phyloP scores from a whole-genome alignment of 2,888 invertebrate species.

The Cyrtodaria siliqua region DNA sequence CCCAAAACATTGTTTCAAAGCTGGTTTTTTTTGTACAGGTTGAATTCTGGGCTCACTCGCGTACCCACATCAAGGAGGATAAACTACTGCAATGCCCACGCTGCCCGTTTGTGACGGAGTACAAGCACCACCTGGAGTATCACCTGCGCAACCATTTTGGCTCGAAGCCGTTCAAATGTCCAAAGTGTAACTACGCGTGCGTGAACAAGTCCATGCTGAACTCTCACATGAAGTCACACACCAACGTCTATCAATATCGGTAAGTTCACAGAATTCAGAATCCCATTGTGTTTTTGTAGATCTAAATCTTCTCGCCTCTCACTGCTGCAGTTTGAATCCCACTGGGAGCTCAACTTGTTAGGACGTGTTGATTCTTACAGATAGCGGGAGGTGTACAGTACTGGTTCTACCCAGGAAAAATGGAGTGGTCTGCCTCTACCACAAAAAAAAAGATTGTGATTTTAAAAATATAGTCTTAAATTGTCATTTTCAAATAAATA shows the following conservation, averaged over 20 bases:
- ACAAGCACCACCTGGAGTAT: conserved; percentile 99
- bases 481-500: no score
- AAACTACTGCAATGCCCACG: conserved; percentile 95
- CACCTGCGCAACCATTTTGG: conserved; percentile 97
- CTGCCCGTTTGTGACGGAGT: conserved; percentile 99
- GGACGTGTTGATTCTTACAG: no score
- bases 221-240: conserved; percentile 98
- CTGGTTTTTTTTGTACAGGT: no score
- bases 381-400: no score
- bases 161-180: conserved; percentile 97
- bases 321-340: no score
- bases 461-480: no score
- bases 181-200: conserved; percentile 90
- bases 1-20: no score
- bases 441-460: no score
- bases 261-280: conserved; percentile 4
- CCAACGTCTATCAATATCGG: conserved; percentile 93
- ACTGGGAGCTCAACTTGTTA: no score
- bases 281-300: neutral
- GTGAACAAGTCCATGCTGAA: conserved; percentile 95
- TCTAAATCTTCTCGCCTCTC: neutral
- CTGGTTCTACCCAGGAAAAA: no score
- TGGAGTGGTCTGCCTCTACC: no score
- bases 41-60: conserved; percentile 97
- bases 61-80: conserved; percentile 95